Evolutionary conservation across 2,113 vertebrate species (phyloP).

Genomic region (Rattus norvegicus): GRCr8 NC_086019.1:51528001-51528500

Average conservation of each 20-base stretch:
- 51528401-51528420: neutral
- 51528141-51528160: slow-evolving; percentile 59
- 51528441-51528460: neutral
- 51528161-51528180: slow-evolving; percentile 41
- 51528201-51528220: neutral
- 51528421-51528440: neutral
- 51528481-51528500: neutral
- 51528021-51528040: neutral
- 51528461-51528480: neutral
- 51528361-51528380: neutral
- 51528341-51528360: slow-evolving; percentile 49
- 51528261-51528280: neutral
- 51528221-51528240: slow-evolving; percentile 26
- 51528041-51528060: neutral
- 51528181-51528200: slow-evolving; percentile 55
- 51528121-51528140: slow-evolving; percentile 36
- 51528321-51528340: neutral
- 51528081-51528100: neutral
- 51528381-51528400: neutral
- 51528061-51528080: neutral
- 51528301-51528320: neutral
- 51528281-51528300: neutral
- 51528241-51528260: neutral
- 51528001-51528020: rapidly evolving
- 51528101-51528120: slow-evolving; percentile 28